phyloP scores from a whole-genome alignment of 92 coral and sea anemone species.

The Porites evermanni region DNA sequence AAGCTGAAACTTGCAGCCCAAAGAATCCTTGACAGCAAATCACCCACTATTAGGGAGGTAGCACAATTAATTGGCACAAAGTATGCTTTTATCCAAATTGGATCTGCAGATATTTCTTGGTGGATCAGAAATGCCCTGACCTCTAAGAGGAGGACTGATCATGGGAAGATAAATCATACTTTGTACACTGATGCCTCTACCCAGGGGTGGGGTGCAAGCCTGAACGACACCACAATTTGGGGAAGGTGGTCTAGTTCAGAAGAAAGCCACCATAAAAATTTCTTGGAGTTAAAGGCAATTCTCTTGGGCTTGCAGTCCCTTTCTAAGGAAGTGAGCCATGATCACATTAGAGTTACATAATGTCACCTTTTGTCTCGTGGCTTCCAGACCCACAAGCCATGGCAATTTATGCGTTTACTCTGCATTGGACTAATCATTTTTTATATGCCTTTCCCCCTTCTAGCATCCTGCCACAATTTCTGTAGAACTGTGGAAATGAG shows the following conservation, averaged over 20 bases:
- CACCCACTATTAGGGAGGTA: conserved; percentile 56
- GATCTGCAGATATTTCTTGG: conserved; percentile 42
- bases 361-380: conserved; percentile 35
- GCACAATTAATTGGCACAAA: conserved; percentile 49
- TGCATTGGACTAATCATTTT: conserved; percentile 49
- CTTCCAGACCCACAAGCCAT: conserved; percentile 56
- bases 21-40: conserved; percentile 20
- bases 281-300: conserved; percentile 42
- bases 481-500: conserved; percentile 45
- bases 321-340: conserved; percentile 2
- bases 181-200: conserved; percentile 56
- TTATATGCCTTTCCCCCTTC: conserved; percentile 54
- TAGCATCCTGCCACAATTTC: conserved; percentile 41
- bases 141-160: conserved; percentile 42
- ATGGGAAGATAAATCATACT: conserved; percentile 19
- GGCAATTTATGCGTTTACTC: conserved; percentile 67
- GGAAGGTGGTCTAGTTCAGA: conserved; percentile 54
- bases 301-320: conserved; percentile 40
- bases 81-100: conserved; percentile 37
- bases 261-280: conserved; percentile 42
- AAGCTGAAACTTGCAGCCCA: conserved; percentile 26
- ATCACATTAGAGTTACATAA: conserved; percentile 8
- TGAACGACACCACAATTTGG: conserved; percentile 42
- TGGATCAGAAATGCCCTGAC: conserved; percentile 40
- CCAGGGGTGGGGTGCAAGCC: conserved; percentile 55